These are phyloP conservation scores for Vidua chalybeata DNA, from an alignment of 2,113 vertebrate genomes.

Conservation along the genomic window DNA sequence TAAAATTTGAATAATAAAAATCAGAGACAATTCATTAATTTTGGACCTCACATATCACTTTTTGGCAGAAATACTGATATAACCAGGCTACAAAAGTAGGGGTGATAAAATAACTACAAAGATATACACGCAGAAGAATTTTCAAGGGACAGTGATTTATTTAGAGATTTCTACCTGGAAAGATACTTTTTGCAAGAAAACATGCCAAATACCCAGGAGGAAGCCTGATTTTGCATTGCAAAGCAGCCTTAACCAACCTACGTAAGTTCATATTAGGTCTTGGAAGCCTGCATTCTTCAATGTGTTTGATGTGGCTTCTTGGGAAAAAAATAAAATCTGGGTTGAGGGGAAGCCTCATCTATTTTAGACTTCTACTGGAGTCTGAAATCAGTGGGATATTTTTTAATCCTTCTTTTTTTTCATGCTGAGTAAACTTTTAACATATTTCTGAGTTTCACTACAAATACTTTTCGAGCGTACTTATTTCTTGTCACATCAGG, in stretches of 20 bases:
- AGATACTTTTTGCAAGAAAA: not conserved
- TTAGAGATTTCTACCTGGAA: not conserved
- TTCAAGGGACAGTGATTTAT: not conserved
- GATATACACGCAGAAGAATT: not conserved
- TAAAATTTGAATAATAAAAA: not conserved
- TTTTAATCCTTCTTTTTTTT: not conserved
- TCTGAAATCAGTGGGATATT: not conserved
- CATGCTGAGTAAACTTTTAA: not conserved
- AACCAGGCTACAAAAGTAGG: not conserved
- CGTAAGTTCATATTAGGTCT: not conserved
- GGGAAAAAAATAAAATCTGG: not conserved
- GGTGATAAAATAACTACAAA: not conserved
- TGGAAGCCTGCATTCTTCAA: not conserved
- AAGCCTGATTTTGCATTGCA: not conserved
- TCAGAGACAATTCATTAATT: not conserved
- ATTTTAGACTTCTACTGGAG: not conserved
- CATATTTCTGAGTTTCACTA: not conserved
- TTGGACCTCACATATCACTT: not conserved
- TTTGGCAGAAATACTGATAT: not conserved
- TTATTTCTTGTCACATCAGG: not conserved
- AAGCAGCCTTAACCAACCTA: not conserved
- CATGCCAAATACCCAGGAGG: not conserved
- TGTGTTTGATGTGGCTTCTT: not conserved
- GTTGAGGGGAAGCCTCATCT: not conserved
- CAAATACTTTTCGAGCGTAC: not conserved